Conservation (phyloP, 1,140 invertebrate genomes). For the Caenorhabditis brenneri region DNA sequence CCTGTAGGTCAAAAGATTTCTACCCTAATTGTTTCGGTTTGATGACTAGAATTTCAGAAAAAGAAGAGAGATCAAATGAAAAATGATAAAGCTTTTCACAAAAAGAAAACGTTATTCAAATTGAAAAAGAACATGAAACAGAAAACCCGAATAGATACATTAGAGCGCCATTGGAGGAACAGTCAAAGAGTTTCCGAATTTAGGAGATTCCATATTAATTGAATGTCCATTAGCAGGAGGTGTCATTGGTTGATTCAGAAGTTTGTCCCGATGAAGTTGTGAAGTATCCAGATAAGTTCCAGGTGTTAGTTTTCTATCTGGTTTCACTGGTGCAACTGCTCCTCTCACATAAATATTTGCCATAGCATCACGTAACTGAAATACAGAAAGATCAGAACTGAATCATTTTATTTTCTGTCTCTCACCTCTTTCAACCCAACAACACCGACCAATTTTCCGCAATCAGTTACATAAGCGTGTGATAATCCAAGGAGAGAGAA, state of each 20-base stretch:
- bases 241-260: background rate
- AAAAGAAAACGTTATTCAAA: background rate
- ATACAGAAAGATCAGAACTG: too few species aligned
- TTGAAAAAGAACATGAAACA: background rate
- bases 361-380: constrained; percentile 62
- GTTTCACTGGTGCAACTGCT: constrained; percentile 57
- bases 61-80: background rate
- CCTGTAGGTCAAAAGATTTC: constrained; percentile 1
- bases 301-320: constrained; percentile 48
- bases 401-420: background rate
- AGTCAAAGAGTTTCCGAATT: constrained; percentile 35
- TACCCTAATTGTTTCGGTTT: constrained; percentile 38
- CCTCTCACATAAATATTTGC: constrained; percentile 65
- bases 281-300: constrained; percentile 37
- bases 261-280: constrained; percentile 16
- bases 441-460: constrained; percentile 90
- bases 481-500: constrained; percentile 96
- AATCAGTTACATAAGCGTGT: constrained; percentile 95
- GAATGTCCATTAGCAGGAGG: constrained; percentile 22
- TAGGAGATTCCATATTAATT: constrained; percentile 17
- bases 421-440: constrained; percentile 90
- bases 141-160: background rate
- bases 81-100: constrained; percentile 23
- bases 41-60: background rate
- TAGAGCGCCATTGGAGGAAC: constrained; percentile 34